phyloP scores from a whole-genome alignment of 2,113 vertebrate species.

The Xyliphius kryptos region DNA sequence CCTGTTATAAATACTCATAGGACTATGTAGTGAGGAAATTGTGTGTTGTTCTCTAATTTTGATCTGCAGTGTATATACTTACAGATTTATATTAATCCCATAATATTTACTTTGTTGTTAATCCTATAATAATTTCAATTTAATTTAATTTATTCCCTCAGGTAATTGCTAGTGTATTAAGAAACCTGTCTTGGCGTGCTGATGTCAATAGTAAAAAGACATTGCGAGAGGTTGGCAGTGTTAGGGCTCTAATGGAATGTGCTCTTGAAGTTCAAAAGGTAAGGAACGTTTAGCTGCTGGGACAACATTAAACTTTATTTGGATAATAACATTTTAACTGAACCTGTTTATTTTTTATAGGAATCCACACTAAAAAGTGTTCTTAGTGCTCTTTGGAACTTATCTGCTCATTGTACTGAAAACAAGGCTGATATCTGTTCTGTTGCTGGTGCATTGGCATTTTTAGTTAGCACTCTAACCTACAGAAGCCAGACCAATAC shows the following conservation, averaged over 20 bases:
- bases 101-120: too few species aligned
- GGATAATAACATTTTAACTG: too few species aligned
- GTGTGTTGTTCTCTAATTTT: too few species aligned
- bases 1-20: too few species aligned
- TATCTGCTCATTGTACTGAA: conserved; percentile 96
- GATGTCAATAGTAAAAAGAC: conserved; percentile 98
- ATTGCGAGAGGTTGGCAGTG: conserved; percentile 92
- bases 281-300: conserved; percentile 11
- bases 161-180: conserved; percentile 95
- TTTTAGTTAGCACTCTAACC: conserved; percentile 87
- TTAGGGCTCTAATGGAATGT: conserved; percentile 91
- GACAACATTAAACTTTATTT: too few species aligned
- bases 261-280: conserved; percentile 97
- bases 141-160: too few species aligned
- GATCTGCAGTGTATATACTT: too few species aligned
- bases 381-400: conserved; percentile 95
- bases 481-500: conserved; percentile 96
- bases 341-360: conserved; percentile 54
- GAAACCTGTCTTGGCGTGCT: conserved; percentile 95
- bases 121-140: too few species aligned
- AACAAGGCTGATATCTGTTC: conserved; percentile 97
- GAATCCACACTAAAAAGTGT: conserved; percentile 97
- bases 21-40: too few species aligned
- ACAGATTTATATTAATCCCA: too few species aligned
- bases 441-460: conserved; percentile 87